Evolutionary conservation across 2,797 vertebrate genomes (phyloP).

Genomic region (Pygocentrus nattereri): DNA sequence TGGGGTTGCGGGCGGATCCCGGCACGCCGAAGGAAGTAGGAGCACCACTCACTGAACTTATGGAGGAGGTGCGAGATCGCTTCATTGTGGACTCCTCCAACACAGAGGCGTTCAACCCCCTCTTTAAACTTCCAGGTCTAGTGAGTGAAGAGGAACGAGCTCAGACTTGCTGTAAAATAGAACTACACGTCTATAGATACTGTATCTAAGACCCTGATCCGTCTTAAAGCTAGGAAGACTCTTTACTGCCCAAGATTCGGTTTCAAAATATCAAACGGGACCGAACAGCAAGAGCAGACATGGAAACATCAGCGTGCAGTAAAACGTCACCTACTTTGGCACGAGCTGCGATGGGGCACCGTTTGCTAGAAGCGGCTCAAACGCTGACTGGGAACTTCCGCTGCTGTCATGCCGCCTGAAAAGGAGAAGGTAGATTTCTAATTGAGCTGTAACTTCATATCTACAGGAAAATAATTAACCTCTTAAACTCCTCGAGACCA

Average conservation of each 20-base stretch:
- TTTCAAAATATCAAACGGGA: neutral
- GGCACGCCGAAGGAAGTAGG: slow-evolving; percentile 76
- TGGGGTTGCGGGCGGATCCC: slow-evolving; percentile 87
- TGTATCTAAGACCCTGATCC: neutral
- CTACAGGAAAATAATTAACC: too few relatives aligned
- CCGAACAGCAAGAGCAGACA: neutral
- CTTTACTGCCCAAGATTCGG: too few relatives aligned
- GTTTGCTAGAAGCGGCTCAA: slow-evolving; percentile 88
- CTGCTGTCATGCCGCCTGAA: slow-evolving; percentile 89
- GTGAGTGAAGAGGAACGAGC: neutral
- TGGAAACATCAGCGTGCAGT: neutral
- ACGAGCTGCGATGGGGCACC: slow-evolving; percentile 86
- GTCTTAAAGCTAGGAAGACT: neutral
- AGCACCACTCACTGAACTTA: slow-evolving; percentile 82
- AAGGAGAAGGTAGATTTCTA: slow-evolving; percentile 4
- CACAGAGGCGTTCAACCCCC: slow-evolving; percentile 76
- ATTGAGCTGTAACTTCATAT: too few relatives aligned
- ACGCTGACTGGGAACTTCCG: slow-evolving; percentile 87
- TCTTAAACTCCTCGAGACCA: too few relatives aligned
- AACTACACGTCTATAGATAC: neutral
- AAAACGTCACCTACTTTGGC: slow-evolving; percentile 86
- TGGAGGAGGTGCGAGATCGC: slow-evolving; percentile 90
- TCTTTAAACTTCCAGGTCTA: slow-evolving; percentile 90
- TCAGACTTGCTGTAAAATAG: neutral
- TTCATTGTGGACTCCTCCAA: slow-evolving; percentile 85